Conservation (phyloP, 2,113 vertebrate species). For the Xerus inauris region DNA sequence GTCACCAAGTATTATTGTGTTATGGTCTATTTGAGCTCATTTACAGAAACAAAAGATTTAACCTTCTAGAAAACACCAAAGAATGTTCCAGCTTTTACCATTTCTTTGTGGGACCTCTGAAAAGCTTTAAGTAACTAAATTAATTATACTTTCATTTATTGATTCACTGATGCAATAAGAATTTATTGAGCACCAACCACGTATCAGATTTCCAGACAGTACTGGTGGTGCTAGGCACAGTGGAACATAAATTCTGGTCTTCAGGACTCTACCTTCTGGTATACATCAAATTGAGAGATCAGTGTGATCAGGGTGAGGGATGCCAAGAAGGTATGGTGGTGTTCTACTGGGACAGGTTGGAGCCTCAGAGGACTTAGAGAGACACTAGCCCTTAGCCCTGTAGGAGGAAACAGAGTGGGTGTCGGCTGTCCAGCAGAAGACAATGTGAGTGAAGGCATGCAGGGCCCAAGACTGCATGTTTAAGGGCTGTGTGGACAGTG, state of each 20-base stretch:
- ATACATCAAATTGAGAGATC: neutral
- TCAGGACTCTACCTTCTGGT: neutral
- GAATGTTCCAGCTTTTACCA: neutral
- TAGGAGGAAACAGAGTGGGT: neutral
- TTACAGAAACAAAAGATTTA: neutral
- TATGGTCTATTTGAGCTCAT: too few species aligned
- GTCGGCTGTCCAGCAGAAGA: neutral
- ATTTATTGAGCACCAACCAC: neutral
- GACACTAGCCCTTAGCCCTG: neutral
- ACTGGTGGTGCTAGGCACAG: neutral
- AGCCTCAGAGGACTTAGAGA: too few species aligned
- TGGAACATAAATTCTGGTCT: neutral
- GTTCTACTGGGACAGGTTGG: neutral
- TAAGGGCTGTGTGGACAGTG: neutral
- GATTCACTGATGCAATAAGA: neutral
- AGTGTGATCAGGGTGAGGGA: neutral
- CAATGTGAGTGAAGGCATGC: rapidly evolving
- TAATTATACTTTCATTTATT: neutral
- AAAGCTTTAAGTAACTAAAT: slow-evolving; percentile 21
- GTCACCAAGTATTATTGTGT: too few species aligned
- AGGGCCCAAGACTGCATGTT: too few species aligned
- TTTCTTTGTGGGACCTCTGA: neutral
- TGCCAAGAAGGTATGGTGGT: neutral
- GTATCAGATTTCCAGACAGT: neutral
- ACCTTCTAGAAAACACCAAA: neutral